These are phyloP conservation scores for Hycleus phaleratus DNA, from an alignment of 1,140 invertebrate species.

Conservation along the genomic window DNA sequence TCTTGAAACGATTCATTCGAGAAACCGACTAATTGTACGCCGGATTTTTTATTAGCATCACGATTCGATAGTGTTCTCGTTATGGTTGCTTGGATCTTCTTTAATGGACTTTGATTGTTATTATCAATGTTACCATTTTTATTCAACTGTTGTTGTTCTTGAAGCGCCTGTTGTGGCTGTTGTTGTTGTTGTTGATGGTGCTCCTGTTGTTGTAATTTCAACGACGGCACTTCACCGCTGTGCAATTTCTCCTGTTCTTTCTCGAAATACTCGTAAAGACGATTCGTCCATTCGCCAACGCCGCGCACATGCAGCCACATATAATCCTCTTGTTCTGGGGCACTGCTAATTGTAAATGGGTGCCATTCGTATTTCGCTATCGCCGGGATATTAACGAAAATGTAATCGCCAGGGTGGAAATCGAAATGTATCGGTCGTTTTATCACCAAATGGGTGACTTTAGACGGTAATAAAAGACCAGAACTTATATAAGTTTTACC, in stretches of 20 bases:
- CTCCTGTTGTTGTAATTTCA: conserved; percentile 18
- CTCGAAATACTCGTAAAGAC: conserved; percentile 83
- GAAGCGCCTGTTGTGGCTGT: conserved; percentile 17
- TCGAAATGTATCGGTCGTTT: conserved; percentile 77
- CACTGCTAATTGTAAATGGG: conserved; percentile 94
- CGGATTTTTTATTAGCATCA: conserved; percentile 39
- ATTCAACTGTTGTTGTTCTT: neutral
- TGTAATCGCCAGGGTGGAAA: conserved; percentile 89
- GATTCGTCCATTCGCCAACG: conserved; percentile 91
- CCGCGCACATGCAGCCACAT: conserved; percentile 91
- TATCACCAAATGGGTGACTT: conserved; percentile 82
- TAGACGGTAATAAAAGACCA: conserved; percentile 74
- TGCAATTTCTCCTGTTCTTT: conserved; percentile 67
- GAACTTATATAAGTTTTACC: conserved; percentile 81
- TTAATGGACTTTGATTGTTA: conserved; percentile 38
- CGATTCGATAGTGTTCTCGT: conserved; percentile 46
- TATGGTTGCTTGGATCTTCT: conserved; percentile 46
- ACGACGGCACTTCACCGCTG: conserved; percentile 47
- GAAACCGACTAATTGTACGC: conserved; percentile 44
- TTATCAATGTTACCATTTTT: conserved; percentile 21
- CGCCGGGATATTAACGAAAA: conserved; percentile 87
- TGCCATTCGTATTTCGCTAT: conserved; percentile 95
- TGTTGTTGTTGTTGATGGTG: conserved; percentile 8
- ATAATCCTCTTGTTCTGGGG: conserved; percentile 86
- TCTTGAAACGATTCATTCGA: conserved; percentile 52